phyloP scores from a whole-genome alignment of 2,888 invertebrate species.

The Coremacera marginata region DNA sequence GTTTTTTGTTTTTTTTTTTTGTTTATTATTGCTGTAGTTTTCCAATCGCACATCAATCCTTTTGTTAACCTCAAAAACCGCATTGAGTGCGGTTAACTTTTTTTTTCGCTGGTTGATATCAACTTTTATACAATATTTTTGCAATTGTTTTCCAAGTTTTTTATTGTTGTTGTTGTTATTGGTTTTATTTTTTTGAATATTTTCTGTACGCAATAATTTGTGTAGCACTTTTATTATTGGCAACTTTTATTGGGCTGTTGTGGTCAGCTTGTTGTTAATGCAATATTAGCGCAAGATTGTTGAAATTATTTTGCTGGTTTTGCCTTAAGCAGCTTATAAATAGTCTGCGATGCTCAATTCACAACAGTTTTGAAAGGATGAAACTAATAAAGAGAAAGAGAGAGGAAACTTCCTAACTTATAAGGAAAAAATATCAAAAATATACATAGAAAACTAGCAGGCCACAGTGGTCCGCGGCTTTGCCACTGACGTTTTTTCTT shows the following conservation, averaged over 20 bases:
- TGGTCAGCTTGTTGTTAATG: neutral
- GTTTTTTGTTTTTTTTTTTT: conserved; percentile 14
- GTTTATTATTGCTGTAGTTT: conserved; percentile 37
- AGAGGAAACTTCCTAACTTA: no score
- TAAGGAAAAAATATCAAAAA: no score
- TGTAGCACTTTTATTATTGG: neutral
- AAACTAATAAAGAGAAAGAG: no score
- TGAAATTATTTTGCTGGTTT: no score
- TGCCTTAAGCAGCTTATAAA: no score
- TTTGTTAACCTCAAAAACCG: conserved; percentile 54
- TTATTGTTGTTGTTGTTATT: conserved; percentile 9
- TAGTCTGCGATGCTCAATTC: no score
- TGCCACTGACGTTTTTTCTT: no score
- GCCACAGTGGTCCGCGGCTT: no score
- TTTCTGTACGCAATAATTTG: neutral
- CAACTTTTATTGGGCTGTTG: neutral
- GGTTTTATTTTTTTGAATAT: neutral
- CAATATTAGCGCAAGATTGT: neutral
- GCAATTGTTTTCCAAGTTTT: conserved; percentile 1
- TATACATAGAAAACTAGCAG: no score
- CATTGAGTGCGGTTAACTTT: conserved; percentile 54
- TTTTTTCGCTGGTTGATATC: conserved; percentile 39
- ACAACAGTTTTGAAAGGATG: no score
- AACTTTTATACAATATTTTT: conserved; percentile 20
- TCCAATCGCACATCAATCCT: conserved; percentile 50